Evolutionary conservation across 2,113 vertebrate genomes (phyloP).

Genomic region (Phoxinus phoxinus): DNA sequence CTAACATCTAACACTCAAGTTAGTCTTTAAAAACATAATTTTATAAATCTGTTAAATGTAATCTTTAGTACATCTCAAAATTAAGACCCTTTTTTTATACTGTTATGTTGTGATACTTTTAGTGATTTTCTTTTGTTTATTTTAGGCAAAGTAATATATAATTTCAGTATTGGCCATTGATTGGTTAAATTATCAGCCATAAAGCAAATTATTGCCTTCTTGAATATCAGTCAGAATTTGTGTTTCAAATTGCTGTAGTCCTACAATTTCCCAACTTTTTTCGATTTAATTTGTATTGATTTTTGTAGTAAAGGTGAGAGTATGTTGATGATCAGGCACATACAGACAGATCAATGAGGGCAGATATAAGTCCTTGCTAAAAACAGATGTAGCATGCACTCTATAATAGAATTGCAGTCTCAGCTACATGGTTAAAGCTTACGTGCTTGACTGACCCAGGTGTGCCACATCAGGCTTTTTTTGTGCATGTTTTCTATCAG

Average conservation of each 20-base stretch:
- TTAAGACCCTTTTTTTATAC: background rate
- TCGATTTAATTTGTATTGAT: background rate
- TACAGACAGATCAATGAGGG: background rate
- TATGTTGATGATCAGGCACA: background rate
- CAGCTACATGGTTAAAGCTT: background rate
- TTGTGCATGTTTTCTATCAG: constrained; percentile 12
- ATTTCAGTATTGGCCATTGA: background rate
- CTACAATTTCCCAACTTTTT: background rate
- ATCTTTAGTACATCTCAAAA: background rate
- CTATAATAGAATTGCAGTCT: constrained; percentile 8
- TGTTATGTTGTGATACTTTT: background rate
- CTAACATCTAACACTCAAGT: background rate
- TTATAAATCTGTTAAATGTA: background rate
- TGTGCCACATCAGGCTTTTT: constrained; percentile 21
- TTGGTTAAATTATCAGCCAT: background rate
- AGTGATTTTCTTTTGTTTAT: background rate
- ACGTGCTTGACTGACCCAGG: background rate
- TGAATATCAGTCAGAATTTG: background rate
- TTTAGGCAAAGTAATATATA: background rate
- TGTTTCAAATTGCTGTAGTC: background rate
- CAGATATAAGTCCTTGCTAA: background rate
- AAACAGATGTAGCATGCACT: background rate
- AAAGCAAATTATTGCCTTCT: background rate
- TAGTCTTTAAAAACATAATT: background rate
- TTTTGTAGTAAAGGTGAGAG: background rate